These are phyloP conservation scores for Morpho helenor DNA, from an alignment of 2,888 invertebrate species.

Conservation along the genomic window DNA sequence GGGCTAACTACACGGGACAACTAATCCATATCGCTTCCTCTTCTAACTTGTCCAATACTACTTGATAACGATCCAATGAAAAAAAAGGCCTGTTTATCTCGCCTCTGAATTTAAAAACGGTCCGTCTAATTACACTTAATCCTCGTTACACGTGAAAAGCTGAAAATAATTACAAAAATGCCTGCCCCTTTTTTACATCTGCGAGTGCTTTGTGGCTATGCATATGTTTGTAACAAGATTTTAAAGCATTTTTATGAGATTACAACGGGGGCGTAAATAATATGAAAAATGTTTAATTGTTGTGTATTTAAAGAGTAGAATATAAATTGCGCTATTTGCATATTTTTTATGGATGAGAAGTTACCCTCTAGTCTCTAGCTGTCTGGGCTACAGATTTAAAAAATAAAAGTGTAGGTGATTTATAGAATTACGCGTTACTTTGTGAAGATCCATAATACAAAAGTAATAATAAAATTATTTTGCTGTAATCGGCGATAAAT, in stretches of 20 bases:
- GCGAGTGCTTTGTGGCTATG: slow-evolving; percentile 14
- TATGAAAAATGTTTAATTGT: slow-evolving; percentile 1
- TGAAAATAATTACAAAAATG: slow-evolving; percentile 32
- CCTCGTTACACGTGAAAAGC: slow-evolving; percentile 35
- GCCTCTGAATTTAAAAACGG: slow-evolving; percentile 36
- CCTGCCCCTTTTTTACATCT: slow-evolving; percentile 14
- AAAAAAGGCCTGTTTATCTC: slow-evolving; percentile 35
- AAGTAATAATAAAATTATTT: too few relatives aligned
- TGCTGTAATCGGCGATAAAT: too few relatives aligned
- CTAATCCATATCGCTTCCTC: slow-evolving; percentile 5
- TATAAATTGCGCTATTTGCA: background rate
- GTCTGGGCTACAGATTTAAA: too few relatives aligned
- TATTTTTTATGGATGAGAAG: too few relatives aligned
- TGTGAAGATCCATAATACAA: too few relatives aligned
- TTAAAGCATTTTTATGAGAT: slow-evolving; percentile 16
- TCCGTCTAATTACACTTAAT: slow-evolving; percentile 36
- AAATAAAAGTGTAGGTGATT: too few relatives aligned
- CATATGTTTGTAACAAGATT: slow-evolving; percentile 16
- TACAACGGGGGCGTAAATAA: slow-evolving; percentile 1
- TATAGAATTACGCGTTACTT: too few relatives aligned
- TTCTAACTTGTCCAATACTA: slow-evolving; percentile 14
- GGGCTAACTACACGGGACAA: too few relatives aligned
- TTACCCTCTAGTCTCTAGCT: too few relatives aligned
- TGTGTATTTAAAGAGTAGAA: background rate
- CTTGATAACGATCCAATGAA: slow-evolving; percentile 35